Conservation (phyloP, 1,140 invertebrate species). For the Limonius californicus region DNA sequence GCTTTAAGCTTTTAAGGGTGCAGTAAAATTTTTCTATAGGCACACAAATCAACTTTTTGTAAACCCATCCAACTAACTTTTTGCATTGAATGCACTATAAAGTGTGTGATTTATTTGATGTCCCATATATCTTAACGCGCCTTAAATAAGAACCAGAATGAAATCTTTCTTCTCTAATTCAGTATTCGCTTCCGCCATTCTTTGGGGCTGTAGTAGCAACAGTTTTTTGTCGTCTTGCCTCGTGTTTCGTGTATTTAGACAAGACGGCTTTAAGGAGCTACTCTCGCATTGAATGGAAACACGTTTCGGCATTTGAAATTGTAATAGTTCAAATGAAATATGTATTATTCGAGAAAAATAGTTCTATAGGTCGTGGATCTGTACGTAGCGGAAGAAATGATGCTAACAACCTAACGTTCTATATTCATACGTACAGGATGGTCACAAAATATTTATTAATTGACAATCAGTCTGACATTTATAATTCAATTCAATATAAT, state of each 20-base stretch:
- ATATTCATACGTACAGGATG: too few species aligned
- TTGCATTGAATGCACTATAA: conserved; percentile 32
- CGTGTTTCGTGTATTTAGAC: neutral
- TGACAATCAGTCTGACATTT: too few species aligned
- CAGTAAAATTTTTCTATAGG: conserved; percentile 30
- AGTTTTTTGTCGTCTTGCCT: neutral
- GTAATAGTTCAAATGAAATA: too few species aligned
- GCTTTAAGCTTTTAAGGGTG: conserved; percentile 5
- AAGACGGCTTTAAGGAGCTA: neutral
- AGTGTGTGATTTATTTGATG: conserved; percentile 32
- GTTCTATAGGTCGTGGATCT: too few species aligned
- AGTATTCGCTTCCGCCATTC: conserved; percentile 22
- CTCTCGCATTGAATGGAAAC: too few species aligned
- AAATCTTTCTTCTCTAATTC: conserved; percentile 27
- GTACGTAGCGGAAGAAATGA: too few species aligned
- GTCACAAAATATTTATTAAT: too few species aligned
- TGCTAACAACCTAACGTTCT: too few species aligned
- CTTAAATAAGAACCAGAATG: conserved; percentile 30
- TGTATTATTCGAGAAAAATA: too few species aligned
- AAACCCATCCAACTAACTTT: conserved; percentile 15
- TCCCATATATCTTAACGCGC: conserved; percentile 26
- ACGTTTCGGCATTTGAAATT: too few species aligned
- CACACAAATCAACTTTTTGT: conserved; percentile 31
- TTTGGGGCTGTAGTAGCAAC: neutral
- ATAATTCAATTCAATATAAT: too few species aligned